Evolutionary conservation across 2,113 vertebrate genomes (phyloP), one percentile per base, ranked within the genome.

Genomic region (Diphyllodes magnificus): DNA sequence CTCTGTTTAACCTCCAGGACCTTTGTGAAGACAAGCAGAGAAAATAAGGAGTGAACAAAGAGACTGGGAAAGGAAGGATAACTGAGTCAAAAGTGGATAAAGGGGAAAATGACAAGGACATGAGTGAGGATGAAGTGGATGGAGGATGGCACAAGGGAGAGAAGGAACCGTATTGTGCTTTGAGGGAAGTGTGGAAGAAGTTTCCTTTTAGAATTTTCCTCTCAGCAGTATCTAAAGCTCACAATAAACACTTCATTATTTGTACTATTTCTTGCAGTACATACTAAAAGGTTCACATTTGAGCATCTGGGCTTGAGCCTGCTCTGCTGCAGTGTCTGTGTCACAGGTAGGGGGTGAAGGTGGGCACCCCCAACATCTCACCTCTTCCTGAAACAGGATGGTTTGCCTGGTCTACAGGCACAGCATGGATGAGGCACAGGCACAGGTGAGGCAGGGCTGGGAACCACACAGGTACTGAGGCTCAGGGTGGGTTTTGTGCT

Each of bases 311-410:
- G 31, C 44, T 92, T 72, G 49, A 56, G 61, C 19, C 31, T 60
- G n/a, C 31, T 44, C 44, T 49, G 49, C 37, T 51, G 63, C 22
- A 27, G 17, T 27, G 18, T 35, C 73, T 23, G 16, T 53, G 25
- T 1, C 1, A 28, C 4, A 4, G 42, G 27, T 15, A n/a, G 13
- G 3, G 10, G 4, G 2, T 71, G 25, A 85, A 85, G 20, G 33
- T 35, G 11, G 9, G 9, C 15, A 28, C 3, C 8, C 19, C 13
- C 18, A 31, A 8, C 11, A 61, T n/a, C 14, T 64, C 0, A 0
- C 31, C 10, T 39, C 14, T 76, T 63, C 49, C 17, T 13, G 0
- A 9, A 23, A 16, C 1, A 0, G 24, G 31, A 6, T 7, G 1
- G 10, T 33, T 65, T 66, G 12, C 23, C 12, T 21, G 4, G 4